Base-by-base conservation (phyloP, 2,888 invertebrate genomes). In the Petrolisthes manimaculis region DNA sequence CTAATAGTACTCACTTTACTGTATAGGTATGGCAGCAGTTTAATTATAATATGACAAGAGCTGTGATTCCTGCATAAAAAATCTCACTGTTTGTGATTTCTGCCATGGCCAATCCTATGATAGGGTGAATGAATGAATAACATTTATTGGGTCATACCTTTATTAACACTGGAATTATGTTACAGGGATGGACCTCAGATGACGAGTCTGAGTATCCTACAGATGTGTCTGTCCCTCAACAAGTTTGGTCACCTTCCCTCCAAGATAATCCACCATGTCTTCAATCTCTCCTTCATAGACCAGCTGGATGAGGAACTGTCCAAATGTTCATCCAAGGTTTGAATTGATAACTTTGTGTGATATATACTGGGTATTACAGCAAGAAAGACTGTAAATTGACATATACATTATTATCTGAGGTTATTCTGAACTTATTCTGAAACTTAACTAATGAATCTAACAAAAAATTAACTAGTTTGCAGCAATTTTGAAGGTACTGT, bases 281-380 rank as follows among this genome's bases (percentile, higher is more conserved):
- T 95, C 92, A 94, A 94, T 91, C 94, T 95, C 0, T 93, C 94
- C 85, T 95, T 95, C 92, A 93, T 95, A 91, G 94, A 95, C 91
- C 93, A 94, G 91, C 92, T 95, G 0, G 95, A 95, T 91, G 93
- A 93, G 6, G 95, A 95, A 92, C 93, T 95, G 83, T 93, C 93
- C 80, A 92, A 93, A 89, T 94, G 94, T 91, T 94, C 94, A 92
- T 94, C 94, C 21, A 95, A 94, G 93, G 94, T 94, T 92, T 91
- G 55, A 55, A 61, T 9, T 61, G 61, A 61, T 61, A 61, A 18
- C 37, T 2, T 37, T 37, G 37, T 37, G 37, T 37, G 37, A 2
- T 37, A 37, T 37, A 37, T 37, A 37, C 37, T 1, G 37, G 37
- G 37, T 37, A 37, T 37, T 37, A 37, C 37, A 37, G 18, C 3